These are phyloP conservation scores for Meteorus cinctellus DNA, from an alignment of 2,888 invertebrate species.

Conservation along the genomic window DNA sequence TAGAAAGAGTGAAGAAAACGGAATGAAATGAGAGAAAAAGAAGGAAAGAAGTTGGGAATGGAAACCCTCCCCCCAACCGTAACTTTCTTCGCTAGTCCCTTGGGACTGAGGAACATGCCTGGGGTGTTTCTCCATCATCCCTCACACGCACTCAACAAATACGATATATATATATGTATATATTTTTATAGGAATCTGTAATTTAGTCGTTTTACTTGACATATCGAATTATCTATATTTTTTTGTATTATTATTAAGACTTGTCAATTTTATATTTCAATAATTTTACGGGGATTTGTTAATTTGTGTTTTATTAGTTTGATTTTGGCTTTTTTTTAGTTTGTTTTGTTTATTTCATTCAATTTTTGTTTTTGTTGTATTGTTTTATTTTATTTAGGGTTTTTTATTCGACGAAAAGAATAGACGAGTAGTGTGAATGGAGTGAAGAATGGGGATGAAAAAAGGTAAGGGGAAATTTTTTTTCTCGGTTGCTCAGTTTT, in stretches of 20 bases:
- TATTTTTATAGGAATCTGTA: neutral
- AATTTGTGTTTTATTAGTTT: neutral
- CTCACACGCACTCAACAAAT: conserved; percentile 9
- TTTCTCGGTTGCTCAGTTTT: neutral
- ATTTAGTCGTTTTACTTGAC: conserved; percentile 9
- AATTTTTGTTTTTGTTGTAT: neutral
- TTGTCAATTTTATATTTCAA: neutral
- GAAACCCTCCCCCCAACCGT: conserved; percentile 27
- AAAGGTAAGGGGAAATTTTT: neutral
- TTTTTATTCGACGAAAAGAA: too few species aligned
- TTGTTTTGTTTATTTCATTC: neutral
- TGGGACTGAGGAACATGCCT: conserved; percentile 2
- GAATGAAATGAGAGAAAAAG: neutral
- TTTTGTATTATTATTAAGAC: neutral
- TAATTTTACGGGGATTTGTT: conserved; percentile 49
- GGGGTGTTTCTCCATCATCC: conserved; percentile 5
- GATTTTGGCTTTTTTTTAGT: neutral
- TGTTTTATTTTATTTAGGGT: neutral
- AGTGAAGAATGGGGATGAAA: too few species aligned
- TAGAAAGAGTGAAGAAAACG: neutral
- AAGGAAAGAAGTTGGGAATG: conserved; percentile 27
- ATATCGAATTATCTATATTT: neutral
- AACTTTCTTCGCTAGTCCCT: conserved; percentile 28
- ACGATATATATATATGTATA: neutral
- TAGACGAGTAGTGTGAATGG: too few species aligned